Percentiles rank a stretch among this genome's conserved stretches.
Evolutionary conservation across 2,888 invertebrate genomes (phyloP).

Genomic region (Andrena fulva): DNA sequence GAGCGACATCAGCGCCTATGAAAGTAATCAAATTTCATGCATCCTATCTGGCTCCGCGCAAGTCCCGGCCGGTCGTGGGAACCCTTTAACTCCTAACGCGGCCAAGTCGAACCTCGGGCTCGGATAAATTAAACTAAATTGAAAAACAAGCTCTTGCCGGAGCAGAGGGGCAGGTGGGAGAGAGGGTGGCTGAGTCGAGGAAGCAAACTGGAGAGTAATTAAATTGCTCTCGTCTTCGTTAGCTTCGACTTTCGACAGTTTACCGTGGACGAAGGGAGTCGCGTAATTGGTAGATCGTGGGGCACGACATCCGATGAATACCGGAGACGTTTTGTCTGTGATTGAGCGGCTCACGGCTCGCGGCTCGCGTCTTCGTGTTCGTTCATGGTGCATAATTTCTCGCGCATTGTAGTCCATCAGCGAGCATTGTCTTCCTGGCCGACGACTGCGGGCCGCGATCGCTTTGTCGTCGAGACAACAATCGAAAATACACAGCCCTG

Average conservation of each 20-base stretch:
- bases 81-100: no score
- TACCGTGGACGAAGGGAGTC: conserved; percentile 1
- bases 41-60: background rate
- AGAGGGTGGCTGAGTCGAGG: no score
- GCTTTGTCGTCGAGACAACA: conserved; percentile 37
- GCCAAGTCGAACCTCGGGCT: background rate
- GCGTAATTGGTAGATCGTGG: conserved; percentile 42
- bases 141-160: background rate
- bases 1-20: background rate
- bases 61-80: no score
- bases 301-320: conserved; percentile 44
- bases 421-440: conserved; percentile 40
- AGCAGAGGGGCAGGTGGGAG: background rate
- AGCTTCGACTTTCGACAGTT: conserved; percentile 37
- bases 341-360: conserved; percentile 23
- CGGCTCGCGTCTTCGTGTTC: conserved; percentile 44
- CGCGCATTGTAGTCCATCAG: conserved; percentile 52
- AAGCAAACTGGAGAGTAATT: conserved; percentile 33
- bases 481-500: conserved; percentile 26
- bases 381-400: conserved; percentile 63
- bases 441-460: conserved; percentile 21
- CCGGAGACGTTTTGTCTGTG: conserved; percentile 53
- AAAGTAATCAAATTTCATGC: background rate
- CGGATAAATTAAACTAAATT: conserved; percentile 11
- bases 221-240: conserved; percentile 27